Evolutionary conservation across 1,140 invertebrate species (phyloP), one percentile per base, ranked within the genome.

Genomic region (Hylyphantes graminicola): DNA sequence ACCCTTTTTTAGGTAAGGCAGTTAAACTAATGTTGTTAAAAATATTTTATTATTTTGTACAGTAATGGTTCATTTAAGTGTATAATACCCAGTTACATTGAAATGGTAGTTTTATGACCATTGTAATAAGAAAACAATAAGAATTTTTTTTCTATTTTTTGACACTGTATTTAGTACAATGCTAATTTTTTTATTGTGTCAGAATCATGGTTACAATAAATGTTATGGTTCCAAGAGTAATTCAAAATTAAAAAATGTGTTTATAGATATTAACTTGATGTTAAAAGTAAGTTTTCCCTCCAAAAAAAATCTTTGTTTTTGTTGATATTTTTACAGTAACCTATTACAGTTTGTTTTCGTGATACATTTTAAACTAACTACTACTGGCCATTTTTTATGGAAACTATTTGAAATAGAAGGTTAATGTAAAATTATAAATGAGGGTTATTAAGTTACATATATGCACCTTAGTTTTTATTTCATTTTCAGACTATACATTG

Each of bases 1-100:
- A 86, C 94, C 94, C 75, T 96, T 96, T 90, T 96, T 96, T 89
- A 93, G 94, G 95, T 95, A 91, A 86, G 12, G 9, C 53, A 12
- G 17, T 9, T n/a, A n/a, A n/a, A n/a, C n/a, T 9, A 13, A 13
- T 59, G 12, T 59, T 59, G n/a, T 59, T 59, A 6, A n/a, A 59
- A 59, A 59, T n/a, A 59, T 59, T 59, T 59, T 59, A 6, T 59
- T 13, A n/a, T 6, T 13, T 59, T 13, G 12, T 59, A 13, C n/a
- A 6, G 12, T 59, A 59, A 59, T 13, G 7, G 57, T 59, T 59
- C n/a, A 59, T 59, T 59, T 35, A 35, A 35, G 35, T 35, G 5
- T 35, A n/a, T 59, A 59, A 59, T 13, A 59, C n/a, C n/a, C 21
- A 67, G 64, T 67, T 67, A 67, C 19, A n/a, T 5, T 1, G 35